Base-by-base conservation (phyloP, 2,888 invertebrate species). In the Gryllus longicercus region DNA sequence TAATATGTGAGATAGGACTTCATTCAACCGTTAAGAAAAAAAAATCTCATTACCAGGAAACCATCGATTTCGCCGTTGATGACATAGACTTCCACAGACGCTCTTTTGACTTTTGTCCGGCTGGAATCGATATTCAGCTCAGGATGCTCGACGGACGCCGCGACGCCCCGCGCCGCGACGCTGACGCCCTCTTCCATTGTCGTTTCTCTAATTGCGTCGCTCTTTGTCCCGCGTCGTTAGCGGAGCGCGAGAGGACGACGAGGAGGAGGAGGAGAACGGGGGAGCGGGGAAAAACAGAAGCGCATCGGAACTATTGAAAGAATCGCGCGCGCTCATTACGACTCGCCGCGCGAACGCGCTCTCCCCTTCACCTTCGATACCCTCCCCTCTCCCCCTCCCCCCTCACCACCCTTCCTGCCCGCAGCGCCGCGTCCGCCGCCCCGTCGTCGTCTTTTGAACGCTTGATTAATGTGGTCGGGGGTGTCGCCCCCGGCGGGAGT, bases 171-270 rank as follows among this genome's bases (percentile, higher is more conserved):
- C 63, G n/a, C n/a, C 11, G 16, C 63, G 63, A 5, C 63, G 63
- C 63, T 8, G 38, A 38, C 38, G 38, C 38, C 38, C 38, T 14
- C 8, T 63, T 63, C 63, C 63, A 63, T 63, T 63, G 63, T 63
- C 63, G 63, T 63, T 63, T 63, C 63, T 63, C 63, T 63, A 63
- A 63, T 63, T 63, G 63, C 63, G n/a, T n/a, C 63, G 63, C 63
- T 63, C 63, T 63, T 63, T 63, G 63, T 63, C 63, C n/a, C 63
- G 63, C 63, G 63, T 63, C 63, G 63, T 63, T 63, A 63, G 63
- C n/a, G 63, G 63, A 63, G 63, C 14, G 63, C n/a, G 63, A 12
- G 63, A 38, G 63, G 63, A 14, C n/a, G 16, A 63, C 16, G 63
- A 63, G n/a, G 63, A n/a, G 63, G 8, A 63, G 63, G 14, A 14